phyloP scores from a whole-genome alignment of 2,888 invertebrate genomes.

The Melieria crassipennis region DNA sequence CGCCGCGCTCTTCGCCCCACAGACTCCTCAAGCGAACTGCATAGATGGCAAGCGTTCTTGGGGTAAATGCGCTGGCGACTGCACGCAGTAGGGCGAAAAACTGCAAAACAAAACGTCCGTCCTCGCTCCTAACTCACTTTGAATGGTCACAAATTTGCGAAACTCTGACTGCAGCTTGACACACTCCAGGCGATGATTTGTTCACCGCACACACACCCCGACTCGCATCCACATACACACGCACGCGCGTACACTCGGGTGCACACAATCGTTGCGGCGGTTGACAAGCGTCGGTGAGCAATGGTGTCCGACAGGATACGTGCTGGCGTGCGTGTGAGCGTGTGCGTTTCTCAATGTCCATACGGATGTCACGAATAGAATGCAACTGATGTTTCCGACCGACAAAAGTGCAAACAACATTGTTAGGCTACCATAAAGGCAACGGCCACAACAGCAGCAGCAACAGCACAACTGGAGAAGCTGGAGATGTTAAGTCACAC shows the following conservation, averaged over 20 bases:
- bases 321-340: neutral
- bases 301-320: neutral
- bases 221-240: constrained; percentile 10
- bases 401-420: constrained; percentile 44
- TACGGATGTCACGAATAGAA: constrained; percentile 37
- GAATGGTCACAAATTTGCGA: too few relatives aligned
- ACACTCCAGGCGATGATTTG: neutral
- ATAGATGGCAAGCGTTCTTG: too few relatives aligned
- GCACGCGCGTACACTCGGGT: neutral
- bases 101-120: too few relatives aligned
- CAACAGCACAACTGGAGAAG: constrained; percentile 1
- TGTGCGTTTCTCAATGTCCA: constrained; percentile 20
- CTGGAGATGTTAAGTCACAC: constrained; percentile 15
- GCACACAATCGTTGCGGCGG: too few relatives aligned
- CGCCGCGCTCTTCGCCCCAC: too few relatives aligned
- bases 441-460: constrained; percentile 11
- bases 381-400: constrained; percentile 45
- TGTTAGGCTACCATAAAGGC: constrained; percentile 29
- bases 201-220: neutral
- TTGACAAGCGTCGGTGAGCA: too few relatives aligned
- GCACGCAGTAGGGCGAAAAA: too few relatives aligned
- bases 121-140: too few relatives aligned
- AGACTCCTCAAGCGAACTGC: too few relatives aligned
- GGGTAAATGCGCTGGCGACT: too few relatives aligned
- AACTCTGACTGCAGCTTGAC: neutral